Conservation (phyloP, 2,888 invertebrate genomes). For the Neoscelio sp. region DNA sequence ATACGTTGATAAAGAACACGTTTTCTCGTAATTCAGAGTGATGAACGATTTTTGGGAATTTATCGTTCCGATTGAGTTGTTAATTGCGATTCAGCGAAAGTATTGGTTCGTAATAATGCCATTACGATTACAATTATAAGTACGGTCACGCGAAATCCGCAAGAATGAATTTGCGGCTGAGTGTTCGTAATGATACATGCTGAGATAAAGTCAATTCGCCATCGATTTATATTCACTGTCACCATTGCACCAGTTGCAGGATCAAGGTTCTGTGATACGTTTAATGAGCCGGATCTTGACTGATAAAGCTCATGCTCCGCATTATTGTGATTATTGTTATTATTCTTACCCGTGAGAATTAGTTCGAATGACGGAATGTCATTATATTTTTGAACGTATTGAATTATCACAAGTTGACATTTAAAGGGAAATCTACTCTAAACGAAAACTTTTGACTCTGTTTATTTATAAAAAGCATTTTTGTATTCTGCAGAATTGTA, state of each 20-base stretch:
- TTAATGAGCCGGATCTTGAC: conserved; percentile 11
- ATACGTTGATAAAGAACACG: neutral
- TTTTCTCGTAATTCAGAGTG: neutral
- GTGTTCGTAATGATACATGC: neutral
- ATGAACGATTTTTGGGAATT: neutral
- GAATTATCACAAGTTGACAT: too few species aligned
- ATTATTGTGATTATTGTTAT: conserved; percentile 1
- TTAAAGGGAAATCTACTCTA: neutral
- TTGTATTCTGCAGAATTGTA: too few species aligned
- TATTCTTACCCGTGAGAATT: neutral
- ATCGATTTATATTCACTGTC: conserved; percentile 17
- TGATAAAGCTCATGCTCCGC: conserved; percentile 4
- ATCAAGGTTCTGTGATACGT: conserved; percentile 11
- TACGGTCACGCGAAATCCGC: neutral
- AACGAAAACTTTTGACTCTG: too few species aligned
- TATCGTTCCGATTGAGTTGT: neutral
- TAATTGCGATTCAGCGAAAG: neutral
- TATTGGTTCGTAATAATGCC: neutral
- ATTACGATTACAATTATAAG: conserved; percentile 2
- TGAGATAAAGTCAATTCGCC: conserved; percentile 5
- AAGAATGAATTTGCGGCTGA: neutral
- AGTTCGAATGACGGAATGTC: neutral
- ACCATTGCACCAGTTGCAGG: conserved; percentile 1
- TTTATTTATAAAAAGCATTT: too few species aligned
- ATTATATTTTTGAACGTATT: too few species aligned